Percentiles rank a stretch among this genome's conserved stretches.
These are phyloP conservation scores for Rissa tridactyla DNA, from an alignment of 2,113 vertebrate species.

Conservation along the genomic window DNA sequence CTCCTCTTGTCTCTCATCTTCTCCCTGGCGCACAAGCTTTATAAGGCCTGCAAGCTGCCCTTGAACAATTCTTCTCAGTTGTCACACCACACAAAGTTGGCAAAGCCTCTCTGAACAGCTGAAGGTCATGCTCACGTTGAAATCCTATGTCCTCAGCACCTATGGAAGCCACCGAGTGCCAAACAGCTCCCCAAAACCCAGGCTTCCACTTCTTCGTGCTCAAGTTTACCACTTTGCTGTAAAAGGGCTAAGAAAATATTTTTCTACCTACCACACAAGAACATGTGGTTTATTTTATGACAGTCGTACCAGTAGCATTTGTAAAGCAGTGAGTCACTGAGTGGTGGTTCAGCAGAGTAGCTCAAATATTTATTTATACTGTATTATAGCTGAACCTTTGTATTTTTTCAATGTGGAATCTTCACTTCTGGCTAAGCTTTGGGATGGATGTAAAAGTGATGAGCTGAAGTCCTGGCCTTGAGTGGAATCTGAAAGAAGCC, in stretches of 20 bases:
- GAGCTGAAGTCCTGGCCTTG: not conserved
- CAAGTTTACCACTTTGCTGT: not conserved
- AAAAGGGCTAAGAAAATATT: constrained; percentile 13
- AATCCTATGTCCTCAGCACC: not conserved
- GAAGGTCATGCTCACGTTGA: not conserved
- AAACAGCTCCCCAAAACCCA: not conserved
- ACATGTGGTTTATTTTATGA: constrained; percentile 30
- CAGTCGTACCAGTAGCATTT: not conserved
- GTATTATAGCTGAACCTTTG: constrained; percentile 1
- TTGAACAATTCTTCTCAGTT: not conserved
- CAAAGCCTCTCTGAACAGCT: not conserved
- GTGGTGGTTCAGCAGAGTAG: not conserved
- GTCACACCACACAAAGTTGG: not conserved
- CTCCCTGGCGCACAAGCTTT: not conserved
- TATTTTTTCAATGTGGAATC: not conserved
- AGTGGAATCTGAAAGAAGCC: not conserved
- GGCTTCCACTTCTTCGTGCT: not conserved
- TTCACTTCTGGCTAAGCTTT: constrained; percentile 16
- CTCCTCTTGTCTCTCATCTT: not conserved
- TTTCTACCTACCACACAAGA: constrained; percentile 7
- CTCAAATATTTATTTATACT: constrained; percentile 12
- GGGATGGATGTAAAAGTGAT: not conserved
- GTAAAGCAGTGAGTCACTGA: constrained; percentile 29
- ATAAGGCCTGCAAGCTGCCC: not conserved
- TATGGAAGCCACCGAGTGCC: fast-evolving